These are phyloP conservation scores for Bruchidius siliquastri DNA, from an alignment of 2,888 invertebrate species.

Conservation along the genomic window DNA sequence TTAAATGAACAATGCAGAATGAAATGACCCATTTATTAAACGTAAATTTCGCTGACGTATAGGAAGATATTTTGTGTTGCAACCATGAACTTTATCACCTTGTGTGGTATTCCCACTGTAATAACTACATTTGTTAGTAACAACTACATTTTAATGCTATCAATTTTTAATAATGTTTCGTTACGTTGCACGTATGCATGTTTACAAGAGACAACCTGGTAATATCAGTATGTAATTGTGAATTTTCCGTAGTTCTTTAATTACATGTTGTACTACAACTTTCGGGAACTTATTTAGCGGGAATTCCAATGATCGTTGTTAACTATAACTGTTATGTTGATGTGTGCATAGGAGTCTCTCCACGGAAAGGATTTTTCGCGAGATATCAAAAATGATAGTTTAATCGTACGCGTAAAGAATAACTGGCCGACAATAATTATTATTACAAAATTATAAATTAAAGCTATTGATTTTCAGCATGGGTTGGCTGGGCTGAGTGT, in stretches of 20 bases:
- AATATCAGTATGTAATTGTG: background rate
- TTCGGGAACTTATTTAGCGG: background rate
- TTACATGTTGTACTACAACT: background rate
- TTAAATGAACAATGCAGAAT: too few species aligned
- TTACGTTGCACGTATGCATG: background rate
- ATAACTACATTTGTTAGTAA: background rate
- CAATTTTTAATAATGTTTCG: background rate
- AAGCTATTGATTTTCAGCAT: too few species aligned
- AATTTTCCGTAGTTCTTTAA: background rate
- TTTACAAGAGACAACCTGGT: background rate
- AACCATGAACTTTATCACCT: background rate
- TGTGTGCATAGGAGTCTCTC: too few species aligned
- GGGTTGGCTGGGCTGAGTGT: too few species aligned
- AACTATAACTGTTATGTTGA: background rate
- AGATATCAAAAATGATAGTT: too few species aligned
- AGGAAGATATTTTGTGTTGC: background rate
- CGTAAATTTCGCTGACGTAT: background rate
- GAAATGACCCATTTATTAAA: background rate
- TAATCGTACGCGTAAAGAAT: too few species aligned
- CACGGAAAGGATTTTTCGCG: too few species aligned
- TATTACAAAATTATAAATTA: too few species aligned
- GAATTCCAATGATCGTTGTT: background rate
- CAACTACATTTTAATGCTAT: background rate
- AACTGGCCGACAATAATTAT: too few species aligned
- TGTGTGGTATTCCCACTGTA: background rate